Conservation (phyloP, 2,113 vertebrate species). For the Urocitellus parryii region DNA sequence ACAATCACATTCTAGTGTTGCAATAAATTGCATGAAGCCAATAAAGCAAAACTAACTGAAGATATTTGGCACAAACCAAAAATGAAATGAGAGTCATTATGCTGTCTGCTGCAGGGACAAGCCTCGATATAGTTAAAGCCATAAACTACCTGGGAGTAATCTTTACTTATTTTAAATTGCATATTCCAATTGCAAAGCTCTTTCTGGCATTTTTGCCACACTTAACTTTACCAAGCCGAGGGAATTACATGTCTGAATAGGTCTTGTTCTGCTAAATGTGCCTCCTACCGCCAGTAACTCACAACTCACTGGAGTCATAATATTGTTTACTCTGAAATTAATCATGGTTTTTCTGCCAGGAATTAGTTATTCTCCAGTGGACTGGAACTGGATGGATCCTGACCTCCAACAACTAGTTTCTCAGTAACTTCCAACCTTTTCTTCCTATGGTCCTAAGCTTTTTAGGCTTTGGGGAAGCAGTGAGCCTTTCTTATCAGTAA, state of each 20-base stretch:
- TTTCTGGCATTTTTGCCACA: conserved; percentile 88
- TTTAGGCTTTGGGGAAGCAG: conserved; percentile 19
- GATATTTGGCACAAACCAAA: conserved; percentile 90
- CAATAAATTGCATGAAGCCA: conserved; percentile 88
- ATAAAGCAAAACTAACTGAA: conserved; percentile 91
- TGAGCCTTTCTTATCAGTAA: conserved; percentile 45
- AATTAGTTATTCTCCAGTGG: conserved; percentile 81
- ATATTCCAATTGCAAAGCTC: conserved; percentile 87
- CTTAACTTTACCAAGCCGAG: conserved; percentile 82
- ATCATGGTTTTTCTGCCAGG: conserved; percentile 82
- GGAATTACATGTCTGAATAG: conserved; percentile 84
- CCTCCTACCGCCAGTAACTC: conserved; percentile 81
- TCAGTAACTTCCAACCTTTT: conserved; percentile 32
- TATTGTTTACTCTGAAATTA: conserved; percentile 87
- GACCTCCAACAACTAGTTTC: not conserved
- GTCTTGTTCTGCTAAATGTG: conserved; percentile 83
- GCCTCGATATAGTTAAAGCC: conserved; percentile 87
- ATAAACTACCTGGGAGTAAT: conserved; percentile 90
- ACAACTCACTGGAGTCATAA: conserved; percentile 83
- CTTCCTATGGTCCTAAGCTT: not conserved
- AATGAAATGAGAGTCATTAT: conserved; percentile 88
- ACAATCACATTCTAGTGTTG: conserved; percentile 87
- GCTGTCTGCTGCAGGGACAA: conserved; percentile 85
- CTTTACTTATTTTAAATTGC: conserved; percentile 89
- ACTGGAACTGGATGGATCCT: conserved; percentile 73